phyloP scores from a whole-genome alignment of 2,113 vertebrate species.

The Asarcornis scutulata region DNA sequence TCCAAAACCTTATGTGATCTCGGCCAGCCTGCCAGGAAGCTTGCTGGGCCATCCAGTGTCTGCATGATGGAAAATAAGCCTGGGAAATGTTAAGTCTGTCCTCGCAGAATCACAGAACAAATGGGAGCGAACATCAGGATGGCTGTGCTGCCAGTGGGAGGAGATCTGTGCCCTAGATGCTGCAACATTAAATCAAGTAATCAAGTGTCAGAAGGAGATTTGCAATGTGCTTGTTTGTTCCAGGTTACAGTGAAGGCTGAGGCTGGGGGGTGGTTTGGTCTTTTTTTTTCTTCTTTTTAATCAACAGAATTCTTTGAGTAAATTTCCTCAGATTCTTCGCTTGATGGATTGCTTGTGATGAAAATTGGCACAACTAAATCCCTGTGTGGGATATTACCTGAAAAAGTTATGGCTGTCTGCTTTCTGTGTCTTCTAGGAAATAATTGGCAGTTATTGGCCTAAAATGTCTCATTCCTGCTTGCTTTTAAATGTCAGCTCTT shows the following conservation, averaged over 20 bases:
- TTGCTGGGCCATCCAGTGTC: not conserved
- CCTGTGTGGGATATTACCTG: not conserved
- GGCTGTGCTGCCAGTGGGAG: not conserved
- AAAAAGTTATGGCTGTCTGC: not conserved
- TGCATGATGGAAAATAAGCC: not conserved
- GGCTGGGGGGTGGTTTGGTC: too few relatives aligned
- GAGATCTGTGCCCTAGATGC: not conserved
- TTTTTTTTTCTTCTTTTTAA: not conserved
- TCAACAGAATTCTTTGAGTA: not conserved
- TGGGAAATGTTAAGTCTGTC: not conserved
- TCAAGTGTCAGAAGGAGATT: rapidly evolving
- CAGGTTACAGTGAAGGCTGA: not conserved
- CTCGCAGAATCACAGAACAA: not conserved
- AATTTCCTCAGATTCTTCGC: not conserved
- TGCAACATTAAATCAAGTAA: rapidly evolving
- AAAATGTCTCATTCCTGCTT: not conserved
- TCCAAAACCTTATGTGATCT: not conserved
- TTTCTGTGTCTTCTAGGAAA: not conserved
- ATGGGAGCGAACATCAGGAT: rapidly evolving
- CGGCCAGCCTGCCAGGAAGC: not conserved
- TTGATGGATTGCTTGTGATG: not conserved
- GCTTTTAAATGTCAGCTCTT: not conserved
- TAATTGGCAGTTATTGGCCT: not conserved
- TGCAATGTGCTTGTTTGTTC: not conserved
- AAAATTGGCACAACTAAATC: not conserved